Evolutionary conservation across 2,797 vertebrate genomes (phyloP).

Genomic region (Nasua narica): DNA sequence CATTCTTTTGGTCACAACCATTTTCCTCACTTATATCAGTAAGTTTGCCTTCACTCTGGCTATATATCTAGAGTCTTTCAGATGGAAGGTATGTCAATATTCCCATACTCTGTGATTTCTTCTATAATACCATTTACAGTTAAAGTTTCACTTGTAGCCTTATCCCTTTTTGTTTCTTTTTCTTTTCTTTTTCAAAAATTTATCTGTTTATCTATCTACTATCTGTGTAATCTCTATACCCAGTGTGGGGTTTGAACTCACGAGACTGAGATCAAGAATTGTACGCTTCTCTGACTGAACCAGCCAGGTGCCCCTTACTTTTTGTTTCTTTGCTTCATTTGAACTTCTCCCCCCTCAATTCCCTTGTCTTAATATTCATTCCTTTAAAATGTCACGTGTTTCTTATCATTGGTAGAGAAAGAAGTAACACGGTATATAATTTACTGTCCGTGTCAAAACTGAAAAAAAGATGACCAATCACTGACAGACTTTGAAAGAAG

Average conservation of each 20-base stretch:
- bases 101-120: not conserved
- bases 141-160: not conserved
- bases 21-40: not conserved
- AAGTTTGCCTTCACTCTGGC: not conserved
- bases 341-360: not conserved
- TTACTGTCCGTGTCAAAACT: not conserved
- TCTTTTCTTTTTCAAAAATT: not conserved
- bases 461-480: conserved; percentile 15
- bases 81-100: not conserved
- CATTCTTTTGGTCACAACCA: not conserved
- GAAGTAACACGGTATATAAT: not conserved
- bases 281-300: not conserved
- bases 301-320: not conserved
- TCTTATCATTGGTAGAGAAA: not conserved
- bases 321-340: conserved; percentile 32
- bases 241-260: not conserved
- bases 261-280: not conserved
- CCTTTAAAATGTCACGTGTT: not conserved
- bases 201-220: not conserved
- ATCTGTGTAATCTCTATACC: not conserved
- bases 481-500: conserved; percentile 6
- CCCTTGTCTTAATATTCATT: not conserved
- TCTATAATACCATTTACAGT: not conserved
- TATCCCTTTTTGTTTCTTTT: conserved; percentile 17
- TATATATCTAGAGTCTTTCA: not conserved